Percentiles rank a stretch among this genome's conserved stretches.
Evolutionary conservation across 2,888 invertebrate genomes (phyloP).

Genomic region (Penaeus monodon): DNA sequence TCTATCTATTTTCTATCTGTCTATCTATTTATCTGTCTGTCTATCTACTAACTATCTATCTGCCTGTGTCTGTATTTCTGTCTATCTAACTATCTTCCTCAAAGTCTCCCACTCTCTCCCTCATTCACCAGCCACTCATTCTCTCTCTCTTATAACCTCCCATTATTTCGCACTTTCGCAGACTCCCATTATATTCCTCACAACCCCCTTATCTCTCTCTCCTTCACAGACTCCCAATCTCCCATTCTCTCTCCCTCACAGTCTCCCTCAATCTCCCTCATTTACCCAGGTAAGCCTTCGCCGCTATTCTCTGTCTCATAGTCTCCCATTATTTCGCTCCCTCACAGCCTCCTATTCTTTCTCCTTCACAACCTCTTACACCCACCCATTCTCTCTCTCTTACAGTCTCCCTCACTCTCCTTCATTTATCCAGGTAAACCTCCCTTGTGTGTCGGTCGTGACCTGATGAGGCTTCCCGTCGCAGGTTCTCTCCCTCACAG

Average conservation of each 20-base stretch:
- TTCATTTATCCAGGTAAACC: slow-evolving; percentile 43
- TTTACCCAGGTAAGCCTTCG: too few relatives aligned
- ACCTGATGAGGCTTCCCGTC: slow-evolving; percentile 42
- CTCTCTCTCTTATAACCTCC: too few relatives aligned
- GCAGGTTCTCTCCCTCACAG: slow-evolving; percentile 13
- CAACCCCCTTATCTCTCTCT: too few relatives aligned
- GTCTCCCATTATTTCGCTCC: too few relatives aligned
- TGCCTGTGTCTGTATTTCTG: too few relatives aligned
- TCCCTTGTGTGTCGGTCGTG: slow-evolving; percentile 43
- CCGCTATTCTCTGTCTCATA: too few relatives aligned
- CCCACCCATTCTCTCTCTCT: neutral
- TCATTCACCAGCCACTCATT: too few relatives aligned
- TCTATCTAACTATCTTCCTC: too few relatives aligned
- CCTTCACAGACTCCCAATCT: neutral
- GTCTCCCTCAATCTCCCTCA: slow-evolving; percentile 1
- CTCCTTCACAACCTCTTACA: neutral
- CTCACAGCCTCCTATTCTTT: neutral
- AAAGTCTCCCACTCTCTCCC: too few relatives aligned
- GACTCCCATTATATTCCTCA: too few relatives aligned
- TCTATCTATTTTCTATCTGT: neutral
- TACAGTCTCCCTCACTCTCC: neutral
- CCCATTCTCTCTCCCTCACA: neutral
- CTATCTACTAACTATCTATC: neutral
- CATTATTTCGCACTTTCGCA: too few relatives aligned
- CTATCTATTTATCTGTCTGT: neutral